A percentile compares a stretch with the other conserved stretches of the same genome.
These are phyloP conservation scores for Liolophura sinensis DNA, from an alignment of 1,140 invertebrate genomes.

Conservation along the genomic window DNA sequence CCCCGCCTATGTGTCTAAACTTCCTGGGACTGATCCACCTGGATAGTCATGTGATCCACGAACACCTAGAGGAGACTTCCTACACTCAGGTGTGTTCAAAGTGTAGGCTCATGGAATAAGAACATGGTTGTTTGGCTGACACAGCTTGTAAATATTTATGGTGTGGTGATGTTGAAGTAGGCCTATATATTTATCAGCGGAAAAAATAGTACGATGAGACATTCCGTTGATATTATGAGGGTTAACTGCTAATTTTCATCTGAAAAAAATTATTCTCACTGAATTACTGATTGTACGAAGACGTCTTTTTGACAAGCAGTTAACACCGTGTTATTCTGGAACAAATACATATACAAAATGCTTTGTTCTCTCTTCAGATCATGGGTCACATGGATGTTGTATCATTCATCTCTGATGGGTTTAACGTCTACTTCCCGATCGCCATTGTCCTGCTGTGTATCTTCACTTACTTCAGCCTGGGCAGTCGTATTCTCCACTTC, in stretches of 20 bases:
- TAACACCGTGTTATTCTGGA: no score
- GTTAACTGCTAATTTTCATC: no score
- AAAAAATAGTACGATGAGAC: neutral
- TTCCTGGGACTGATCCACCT: conserved; percentile 97
- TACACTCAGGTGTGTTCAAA: conserved; percentile 77
- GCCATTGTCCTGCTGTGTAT: conserved; percentile 90
- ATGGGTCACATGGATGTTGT: conserved; percentile 99
- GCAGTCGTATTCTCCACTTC: conserved; percentile 81
- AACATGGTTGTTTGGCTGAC: neutral
- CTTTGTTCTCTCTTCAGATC: conserved; percentile 67
- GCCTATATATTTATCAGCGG: neutral
- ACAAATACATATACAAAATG: no score
- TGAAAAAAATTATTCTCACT: no score
- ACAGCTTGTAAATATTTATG: neutral
- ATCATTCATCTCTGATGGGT: conserved; percentile 94
- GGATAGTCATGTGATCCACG: conserved; percentile 94
- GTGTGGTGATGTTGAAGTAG: no score
- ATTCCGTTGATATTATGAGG: no score
- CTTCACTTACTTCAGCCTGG: conserved; percentile 94
- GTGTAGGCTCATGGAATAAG: neutral
- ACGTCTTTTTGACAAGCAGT: no score
- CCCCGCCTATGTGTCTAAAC: conserved; percentile 97
- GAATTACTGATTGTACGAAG: no score
- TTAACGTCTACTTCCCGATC: conserved; percentile 99
- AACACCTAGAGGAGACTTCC: conserved; percentile 76